Percentiles rank a stretch among this genome's conserved stretches.
Evolutionary conservation across 2,797 vertebrate species (phyloP).

Genomic region (Spinus pinus): DNA sequence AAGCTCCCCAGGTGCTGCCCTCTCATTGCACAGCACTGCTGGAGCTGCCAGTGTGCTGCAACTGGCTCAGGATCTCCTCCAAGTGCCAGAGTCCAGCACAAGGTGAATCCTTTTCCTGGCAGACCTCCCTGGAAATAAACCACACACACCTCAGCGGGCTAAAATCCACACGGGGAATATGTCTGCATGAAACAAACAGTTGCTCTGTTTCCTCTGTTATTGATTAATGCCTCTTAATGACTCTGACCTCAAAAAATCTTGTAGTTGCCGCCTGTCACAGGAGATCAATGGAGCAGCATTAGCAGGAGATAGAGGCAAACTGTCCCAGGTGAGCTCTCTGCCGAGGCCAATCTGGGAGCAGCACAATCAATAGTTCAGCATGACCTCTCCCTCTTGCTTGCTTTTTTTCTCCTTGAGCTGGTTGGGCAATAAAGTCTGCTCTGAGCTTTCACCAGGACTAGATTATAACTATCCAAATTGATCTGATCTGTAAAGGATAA

Average conservation of each 20-base stretch:
- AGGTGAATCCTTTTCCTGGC: slow-evolving; percentile 8
- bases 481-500: slow-evolving; percentile 24
- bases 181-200: not conserved
- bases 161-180: not conserved
- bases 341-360: slow-evolving; percentile 5
- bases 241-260: not conserved
- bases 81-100: not conserved
- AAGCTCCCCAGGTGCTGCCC: not conserved
- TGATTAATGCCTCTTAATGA: slow-evolving; percentile 49
- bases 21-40: not conserved
- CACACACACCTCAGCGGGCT: fast-evolving
- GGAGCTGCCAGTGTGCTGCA: not conserved
- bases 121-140: not conserved
- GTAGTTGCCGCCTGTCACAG: not conserved
- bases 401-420: slow-evolving; percentile 11
- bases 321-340: not conserved
- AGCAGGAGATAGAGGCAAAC: slow-evolving; percentile 9
- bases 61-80: not conserved
- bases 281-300: slow-evolving; percentile 47
- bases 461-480: slow-evolving; percentile 28
- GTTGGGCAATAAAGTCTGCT: slow-evolving; percentile 1
- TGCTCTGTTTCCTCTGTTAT: not conserved
- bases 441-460: slow-evolving; percentile 26
- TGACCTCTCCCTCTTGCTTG: slow-evolving; percentile 50
- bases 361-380: slow-evolving; percentile 44